These are phyloP conservation scores for Bufo bufo DNA, from an alignment of 2,113 vertebrate genomes.

Conservation along the genomic window DNA sequence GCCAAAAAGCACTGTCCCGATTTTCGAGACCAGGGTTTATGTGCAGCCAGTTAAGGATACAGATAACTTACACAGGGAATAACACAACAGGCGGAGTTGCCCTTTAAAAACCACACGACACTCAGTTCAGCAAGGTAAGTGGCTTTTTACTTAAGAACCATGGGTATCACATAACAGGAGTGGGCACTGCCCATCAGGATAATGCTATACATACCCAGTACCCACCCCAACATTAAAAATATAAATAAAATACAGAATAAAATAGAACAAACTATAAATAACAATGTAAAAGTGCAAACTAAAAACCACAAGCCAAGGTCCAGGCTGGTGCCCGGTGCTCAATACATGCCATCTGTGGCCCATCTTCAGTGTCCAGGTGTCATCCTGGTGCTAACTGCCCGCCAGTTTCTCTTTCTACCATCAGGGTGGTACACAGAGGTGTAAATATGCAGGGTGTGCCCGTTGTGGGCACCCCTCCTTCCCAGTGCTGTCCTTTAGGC, in stretches of 20 bases:
- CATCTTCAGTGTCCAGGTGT: not conserved
- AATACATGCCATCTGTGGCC: not conserved
- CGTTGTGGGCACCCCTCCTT: constrained; percentile 82
- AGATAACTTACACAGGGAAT: not conserved
- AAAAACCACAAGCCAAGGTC: not conserved
- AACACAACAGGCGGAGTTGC: not conserved
- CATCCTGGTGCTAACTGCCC: not conserved
- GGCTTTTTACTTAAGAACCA: not conserved
- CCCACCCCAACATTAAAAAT: not conserved
- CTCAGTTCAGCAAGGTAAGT: not conserved
- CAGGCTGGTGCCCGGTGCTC: not conserved
- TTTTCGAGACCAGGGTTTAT: too few species aligned
- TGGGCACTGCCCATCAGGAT: not conserved
- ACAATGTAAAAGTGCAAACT: not conserved
- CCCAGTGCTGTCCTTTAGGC: constrained; percentile 74
- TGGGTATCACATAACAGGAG: not conserved
- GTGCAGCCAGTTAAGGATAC: too few species aligned
- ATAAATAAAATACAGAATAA: not conserved
- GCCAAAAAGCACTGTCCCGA: too few species aligned
- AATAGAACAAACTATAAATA: not conserved
- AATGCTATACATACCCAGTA: not conserved
- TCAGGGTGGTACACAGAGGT: constrained; percentile 75
- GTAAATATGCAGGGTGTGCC: too few species aligned
- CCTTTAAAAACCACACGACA: not conserved
- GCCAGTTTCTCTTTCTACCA: constrained; percentile 49